Percentiles rank a stretch among this genome's conserved stretches.
Evolutionary conservation across 2,888 invertebrate species (phyloP).

Genomic region (Toxonevra muliebris): DNA sequence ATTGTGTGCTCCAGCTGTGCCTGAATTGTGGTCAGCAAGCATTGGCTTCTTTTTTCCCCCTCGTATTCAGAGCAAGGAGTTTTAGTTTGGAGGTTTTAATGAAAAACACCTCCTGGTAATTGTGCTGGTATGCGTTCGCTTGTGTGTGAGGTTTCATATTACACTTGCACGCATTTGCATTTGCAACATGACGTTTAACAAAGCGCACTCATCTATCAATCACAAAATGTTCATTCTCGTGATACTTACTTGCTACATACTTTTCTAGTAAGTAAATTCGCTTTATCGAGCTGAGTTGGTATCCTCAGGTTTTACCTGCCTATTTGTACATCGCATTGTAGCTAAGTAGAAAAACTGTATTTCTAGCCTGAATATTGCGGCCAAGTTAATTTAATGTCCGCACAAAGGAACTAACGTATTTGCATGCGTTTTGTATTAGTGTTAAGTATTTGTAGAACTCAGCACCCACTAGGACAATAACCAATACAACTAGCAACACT

Average conservation of each 20-base stretch:
- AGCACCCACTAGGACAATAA: constrained; percentile 11
- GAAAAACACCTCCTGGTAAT: too few relatives aligned
- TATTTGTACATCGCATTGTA: too few relatives aligned
- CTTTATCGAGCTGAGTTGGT: too few relatives aligned
- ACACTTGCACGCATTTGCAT: constrained; percentile 18
- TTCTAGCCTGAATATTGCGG: constrained; percentile 7
- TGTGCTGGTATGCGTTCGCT: too few relatives aligned
- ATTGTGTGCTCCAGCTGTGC: constrained; percentile 13
- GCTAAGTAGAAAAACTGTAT: too few relatives aligned
- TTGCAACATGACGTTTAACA: constrained; percentile 22
- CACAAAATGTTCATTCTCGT: background rate
- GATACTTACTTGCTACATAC: too few relatives aligned
- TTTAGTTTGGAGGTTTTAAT: too few relatives aligned
- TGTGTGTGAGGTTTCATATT: constrained; percentile 13
- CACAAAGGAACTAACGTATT: constrained; percentile 11
- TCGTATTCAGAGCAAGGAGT: too few relatives aligned
- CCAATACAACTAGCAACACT: constrained; percentile 26
- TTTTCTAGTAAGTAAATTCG: too few relatives aligned
- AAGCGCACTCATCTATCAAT: constrained; percentile 27
- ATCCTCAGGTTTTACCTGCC: too few relatives aligned
- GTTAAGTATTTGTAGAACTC: background rate
- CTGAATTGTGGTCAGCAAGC: constrained; percentile 16
- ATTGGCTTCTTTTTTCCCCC: constrained; percentile 9
- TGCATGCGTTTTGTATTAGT: background rate
- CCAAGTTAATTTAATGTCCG: constrained; percentile 24